Base-by-base conservation (phyloP, 2,797 vertebrate species). In the Spea hammondii region DNA sequence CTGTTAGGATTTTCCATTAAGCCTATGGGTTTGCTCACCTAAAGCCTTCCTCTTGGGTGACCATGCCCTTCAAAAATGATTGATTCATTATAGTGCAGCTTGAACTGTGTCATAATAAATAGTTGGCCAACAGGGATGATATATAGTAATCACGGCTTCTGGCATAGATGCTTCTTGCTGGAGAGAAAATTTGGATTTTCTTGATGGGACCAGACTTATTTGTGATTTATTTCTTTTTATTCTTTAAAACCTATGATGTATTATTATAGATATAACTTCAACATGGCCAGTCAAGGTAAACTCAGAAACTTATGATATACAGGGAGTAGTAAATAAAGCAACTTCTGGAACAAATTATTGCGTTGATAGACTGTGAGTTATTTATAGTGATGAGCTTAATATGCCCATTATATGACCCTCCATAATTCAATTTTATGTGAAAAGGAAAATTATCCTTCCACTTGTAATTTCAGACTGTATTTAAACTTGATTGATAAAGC, bases 1-100 rank as follows among this genome's bases (percentile, higher is more conserved):
- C 51, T 70, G 72, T 80, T 49, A 73, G 78, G 76, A 77, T 74
- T 85, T 86, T 84, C 82, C 78, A 86, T 86, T 83, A 84, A 72
- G 55, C 66, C 54, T 72, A 59, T 73, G 71, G 53, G 54, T 68
- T 84, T 77, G 62, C 83, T 86, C 84, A 65, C 83, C 82, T 84
- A 79, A 87, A 79, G 53, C 67, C 78, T 84, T 85, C 68, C 84
- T 84, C 71, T 8, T 12, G 83, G 70, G 79, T n/a, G 82, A 82
- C 11, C 1, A 1, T 0, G 57, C 84, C 73, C 81, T 86, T 84
- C 83, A 72, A 70, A 83, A 82, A 70, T 65, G 76, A 84, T 55
- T 79, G 86, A 74, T 84, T 79, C 44, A 46, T 74, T 75, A 50
- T 11, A 68, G 64, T 50, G 4, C 45, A 79, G 48, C 8, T 17